Conservation (phyloP, 1,140 invertebrate species). For the Pygmarrhopalites habei region DNA sequence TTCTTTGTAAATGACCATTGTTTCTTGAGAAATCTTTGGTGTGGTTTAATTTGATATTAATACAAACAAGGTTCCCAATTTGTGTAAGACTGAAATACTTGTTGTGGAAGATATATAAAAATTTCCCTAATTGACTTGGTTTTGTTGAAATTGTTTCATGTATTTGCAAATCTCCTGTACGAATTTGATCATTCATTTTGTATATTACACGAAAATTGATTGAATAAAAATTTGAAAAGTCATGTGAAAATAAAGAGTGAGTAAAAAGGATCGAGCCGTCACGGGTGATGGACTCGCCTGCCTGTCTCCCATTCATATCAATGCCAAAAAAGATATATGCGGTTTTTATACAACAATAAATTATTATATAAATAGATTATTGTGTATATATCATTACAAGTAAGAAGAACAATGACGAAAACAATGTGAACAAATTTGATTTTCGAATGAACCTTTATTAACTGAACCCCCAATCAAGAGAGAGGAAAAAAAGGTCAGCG, state of each 20-base stretch:
- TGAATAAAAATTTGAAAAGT: no score
- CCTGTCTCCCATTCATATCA: slow-evolving; percentile 6
- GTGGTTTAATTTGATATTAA: no score
- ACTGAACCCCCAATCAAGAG: slow-evolving; percentile 9
- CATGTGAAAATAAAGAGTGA: no score
- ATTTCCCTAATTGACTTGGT: no score
- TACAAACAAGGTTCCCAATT: no score
- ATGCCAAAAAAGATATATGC: slow-evolving; percentile 7
- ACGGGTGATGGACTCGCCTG: slow-evolving; percentile 5
- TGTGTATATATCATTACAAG: slow-evolving; percentile 4
- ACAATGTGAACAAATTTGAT: slow-evolving; percentile 10
- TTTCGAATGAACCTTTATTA: slow-evolving; percentile 17
- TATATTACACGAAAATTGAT: no score
- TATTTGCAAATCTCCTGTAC: no score
- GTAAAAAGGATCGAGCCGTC: not conserved
- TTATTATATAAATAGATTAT: slow-evolving; percentile 4
- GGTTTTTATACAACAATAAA: not conserved
- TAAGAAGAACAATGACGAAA: slow-evolving; percentile 14
- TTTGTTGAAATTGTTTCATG: no score
- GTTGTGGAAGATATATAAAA: no score
- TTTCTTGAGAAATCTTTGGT: not conserved
- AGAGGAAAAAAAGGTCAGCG: slow-evolving; percentile 11
- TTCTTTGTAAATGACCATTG: slow-evolving; percentile 17
- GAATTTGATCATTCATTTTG: no score
- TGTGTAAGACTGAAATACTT: no score